These are phyloP conservation scores for Ethmia dodecea DNA, from an alignment of 2,888 invertebrate species.

Conservation along the genomic window DNA sequence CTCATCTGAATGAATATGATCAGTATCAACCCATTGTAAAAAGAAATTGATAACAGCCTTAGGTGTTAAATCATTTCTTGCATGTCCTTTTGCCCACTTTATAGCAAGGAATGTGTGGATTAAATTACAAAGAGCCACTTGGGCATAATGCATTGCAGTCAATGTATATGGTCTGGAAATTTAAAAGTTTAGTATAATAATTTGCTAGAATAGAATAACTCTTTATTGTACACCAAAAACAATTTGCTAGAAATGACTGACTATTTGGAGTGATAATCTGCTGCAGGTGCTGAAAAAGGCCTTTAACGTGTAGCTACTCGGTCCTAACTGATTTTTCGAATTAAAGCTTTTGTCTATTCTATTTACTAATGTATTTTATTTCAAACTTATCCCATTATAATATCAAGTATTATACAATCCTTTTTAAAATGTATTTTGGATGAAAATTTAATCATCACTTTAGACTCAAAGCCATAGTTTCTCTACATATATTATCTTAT, in stretches of 20 bases:
- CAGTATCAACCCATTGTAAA: conserved; percentile 51
- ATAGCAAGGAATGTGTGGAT: conserved; percentile 40
- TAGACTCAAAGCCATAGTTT: too few species aligned
- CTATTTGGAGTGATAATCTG: not conserved
- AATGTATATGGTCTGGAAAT: conserved; percentile 43
- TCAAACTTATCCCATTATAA: too few species aligned
- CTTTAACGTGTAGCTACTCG: too few species aligned
- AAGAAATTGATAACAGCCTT: conserved; percentile 46
- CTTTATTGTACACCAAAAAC: not conserved
- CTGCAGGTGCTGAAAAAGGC: not conserved
- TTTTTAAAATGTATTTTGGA: too few species aligned
- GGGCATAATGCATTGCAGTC: conserved; percentile 51
- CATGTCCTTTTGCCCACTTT: conserved; percentile 35
- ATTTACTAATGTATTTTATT: too few species aligned
- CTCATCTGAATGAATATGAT: conserved; percentile 35
- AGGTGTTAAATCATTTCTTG: conserved; percentile 29
- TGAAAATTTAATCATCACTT: too few species aligned
- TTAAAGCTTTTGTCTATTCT: too few species aligned
- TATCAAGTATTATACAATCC: too few species aligned
- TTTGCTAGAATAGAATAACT: not conserved
- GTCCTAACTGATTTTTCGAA: too few species aligned
- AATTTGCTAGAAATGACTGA: not conserved
- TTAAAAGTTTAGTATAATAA: not conserved
- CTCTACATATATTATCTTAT: too few species aligned
- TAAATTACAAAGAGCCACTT: conserved; percentile 37